Evolutionary conservation across 2,113 vertebrate genomes (phyloP).

Genomic region (Panthera uncia): DNA sequence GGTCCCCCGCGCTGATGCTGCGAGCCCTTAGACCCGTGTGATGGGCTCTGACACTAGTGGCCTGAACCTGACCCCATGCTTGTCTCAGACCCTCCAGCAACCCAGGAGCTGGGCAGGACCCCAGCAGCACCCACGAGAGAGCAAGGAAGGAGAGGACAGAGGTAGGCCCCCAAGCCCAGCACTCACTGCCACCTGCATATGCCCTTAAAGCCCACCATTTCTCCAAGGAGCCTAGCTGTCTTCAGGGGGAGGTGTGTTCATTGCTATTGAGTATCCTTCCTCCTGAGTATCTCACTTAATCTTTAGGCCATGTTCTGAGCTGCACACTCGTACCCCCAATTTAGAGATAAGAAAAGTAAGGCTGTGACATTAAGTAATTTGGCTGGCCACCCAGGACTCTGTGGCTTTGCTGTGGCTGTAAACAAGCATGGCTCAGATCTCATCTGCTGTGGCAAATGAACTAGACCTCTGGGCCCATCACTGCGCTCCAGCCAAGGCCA

Average conservation of each 20-base stretch:
- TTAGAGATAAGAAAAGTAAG: constrained; percentile 2
- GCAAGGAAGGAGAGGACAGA: neutral
- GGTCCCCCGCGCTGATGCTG: neutral
- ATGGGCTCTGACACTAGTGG: neutral
- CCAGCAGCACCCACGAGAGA: neutral
- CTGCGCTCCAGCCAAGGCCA: neutral
- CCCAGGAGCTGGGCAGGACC: neutral
- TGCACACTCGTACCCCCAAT: neutral
- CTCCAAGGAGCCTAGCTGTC: neutral
- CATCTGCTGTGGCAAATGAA: neutral
- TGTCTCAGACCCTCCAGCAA: neutral
- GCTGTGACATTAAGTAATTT: neutral
- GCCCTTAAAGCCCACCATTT: neutral
- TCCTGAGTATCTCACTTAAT: neutral
- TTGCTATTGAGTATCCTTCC: neutral
- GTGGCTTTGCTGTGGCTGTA: neutral
- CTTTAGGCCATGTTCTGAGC: neutral
- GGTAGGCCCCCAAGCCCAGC: neutral
- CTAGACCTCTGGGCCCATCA: neutral
- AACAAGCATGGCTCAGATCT: neutral
- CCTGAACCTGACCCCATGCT: neutral
- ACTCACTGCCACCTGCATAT: neutral
- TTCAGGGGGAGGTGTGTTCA: neutral
- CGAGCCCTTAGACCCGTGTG: no score
- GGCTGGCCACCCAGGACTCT: neutral